A percentile compares a stretch with the other conserved stretches of the same genome.
Conservation (phyloP, 2,113 vertebrate species). For the Myodes glareolus region DNA sequence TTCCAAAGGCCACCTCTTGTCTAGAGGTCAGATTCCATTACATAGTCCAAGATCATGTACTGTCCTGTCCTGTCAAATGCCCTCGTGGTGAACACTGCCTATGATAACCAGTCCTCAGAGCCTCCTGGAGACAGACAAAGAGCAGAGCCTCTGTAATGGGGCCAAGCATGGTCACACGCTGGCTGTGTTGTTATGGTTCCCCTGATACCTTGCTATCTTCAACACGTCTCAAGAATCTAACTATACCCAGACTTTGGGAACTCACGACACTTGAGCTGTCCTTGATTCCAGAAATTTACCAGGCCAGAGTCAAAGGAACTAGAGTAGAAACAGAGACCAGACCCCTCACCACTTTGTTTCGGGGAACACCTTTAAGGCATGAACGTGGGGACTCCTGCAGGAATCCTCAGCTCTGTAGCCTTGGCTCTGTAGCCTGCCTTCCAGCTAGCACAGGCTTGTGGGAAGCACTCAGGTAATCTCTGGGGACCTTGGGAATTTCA, state of each 20-base stretch:
- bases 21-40: not conserved
- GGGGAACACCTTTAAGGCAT: not conserved
- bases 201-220: not conserved
- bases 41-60: not conserved
- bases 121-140: not conserved
- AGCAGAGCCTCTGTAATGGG: fast-evolving
- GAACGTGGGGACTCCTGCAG: no score
- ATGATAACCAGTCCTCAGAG: not conserved
- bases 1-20: not conserved
- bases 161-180: not conserved
- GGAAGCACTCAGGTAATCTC: not conserved
- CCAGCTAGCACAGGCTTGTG: not conserved
- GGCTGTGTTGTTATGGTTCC: not conserved
- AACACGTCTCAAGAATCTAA: not conserved
- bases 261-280: not conserved
- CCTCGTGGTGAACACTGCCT: not conserved
- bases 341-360: not conserved
- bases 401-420: not conserved
- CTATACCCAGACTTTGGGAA: not conserved
- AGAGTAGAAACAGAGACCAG: fast-evolving
- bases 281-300: not conserved
- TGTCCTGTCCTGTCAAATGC: not conserved
- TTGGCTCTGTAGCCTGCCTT: not conserved
- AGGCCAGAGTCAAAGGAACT: not conserved
- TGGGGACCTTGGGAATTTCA: not conserved